Evolutionary conservation across 2,797 vertebrate species (phyloP).

Genomic region (Hippoglossus hippoglossus): DNA sequence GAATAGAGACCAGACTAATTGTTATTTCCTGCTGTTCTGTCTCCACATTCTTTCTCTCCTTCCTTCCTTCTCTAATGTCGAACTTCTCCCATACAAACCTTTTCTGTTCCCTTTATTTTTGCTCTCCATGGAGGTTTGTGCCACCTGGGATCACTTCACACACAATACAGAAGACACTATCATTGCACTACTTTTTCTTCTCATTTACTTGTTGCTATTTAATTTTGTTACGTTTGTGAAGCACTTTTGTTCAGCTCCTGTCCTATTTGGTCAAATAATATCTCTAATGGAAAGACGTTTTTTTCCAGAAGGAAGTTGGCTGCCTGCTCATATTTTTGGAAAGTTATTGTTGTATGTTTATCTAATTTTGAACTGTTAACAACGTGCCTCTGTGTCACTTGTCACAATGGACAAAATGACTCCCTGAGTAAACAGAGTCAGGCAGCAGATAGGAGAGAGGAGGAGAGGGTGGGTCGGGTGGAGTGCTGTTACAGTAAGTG

Average conservation of each 20-base stretch:
- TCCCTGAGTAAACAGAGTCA: constrained; percentile 14
- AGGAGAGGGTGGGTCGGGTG: not conserved
- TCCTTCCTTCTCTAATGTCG: constrained; percentile 25
- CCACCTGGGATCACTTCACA: constrained; percentile 29
- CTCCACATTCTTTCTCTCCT: constrained; percentile 44
- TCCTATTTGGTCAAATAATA: not conserved
- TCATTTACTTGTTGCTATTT: no score
- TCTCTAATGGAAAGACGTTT: not conserved
- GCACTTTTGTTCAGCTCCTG: no score
- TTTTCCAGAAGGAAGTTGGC: constrained; percentile 9
- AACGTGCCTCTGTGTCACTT: constrained; percentile 47
- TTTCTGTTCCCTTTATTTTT: constrained; percentile 24
- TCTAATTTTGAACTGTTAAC: constrained; percentile 15
- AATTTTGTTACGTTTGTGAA: no score
- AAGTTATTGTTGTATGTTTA: constrained; percentile 24
- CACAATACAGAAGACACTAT: not conserved
- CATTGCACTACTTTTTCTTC: not conserved
- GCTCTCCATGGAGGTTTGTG: constrained; percentile 15
- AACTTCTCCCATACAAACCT: constrained; percentile 26
- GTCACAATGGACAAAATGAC: constrained; percentile 46
- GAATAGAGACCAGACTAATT: constrained; percentile 76
- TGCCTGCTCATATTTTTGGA: constrained; percentile 23
- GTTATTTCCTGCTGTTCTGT: constrained; percentile 70
- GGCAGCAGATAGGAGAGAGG: not conserved
- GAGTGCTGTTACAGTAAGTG: constrained; percentile 38